Percentiles rank a stretch among this genome's conserved stretches.
Conservation (phyloP, 2,113 vertebrate genomes). For the Rhizomys pruinosus region DNA sequence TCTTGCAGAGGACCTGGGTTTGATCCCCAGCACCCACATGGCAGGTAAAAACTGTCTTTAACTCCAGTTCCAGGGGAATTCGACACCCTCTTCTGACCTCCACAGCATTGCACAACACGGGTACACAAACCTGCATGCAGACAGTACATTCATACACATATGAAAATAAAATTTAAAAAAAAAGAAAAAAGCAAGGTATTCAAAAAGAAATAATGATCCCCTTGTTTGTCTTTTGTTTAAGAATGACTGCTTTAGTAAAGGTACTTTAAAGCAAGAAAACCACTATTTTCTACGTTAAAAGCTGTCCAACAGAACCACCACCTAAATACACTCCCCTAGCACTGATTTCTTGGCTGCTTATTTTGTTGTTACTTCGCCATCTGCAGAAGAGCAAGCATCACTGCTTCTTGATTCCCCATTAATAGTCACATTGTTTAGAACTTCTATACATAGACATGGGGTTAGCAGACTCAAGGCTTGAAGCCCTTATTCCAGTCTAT, state of each 20-base stretch:
- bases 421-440: constrained; percentile 20
- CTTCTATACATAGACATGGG: not conserved
- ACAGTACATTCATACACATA: no score
- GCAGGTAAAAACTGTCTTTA: no score
- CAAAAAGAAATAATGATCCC: constrained; percentile 30
- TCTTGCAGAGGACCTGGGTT: no score
- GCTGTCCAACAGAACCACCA: constrained; percentile 13
- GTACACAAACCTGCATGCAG: no score
- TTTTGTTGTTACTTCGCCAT: constrained; percentile 42
- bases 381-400: constrained; percentile 25
- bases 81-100: no score
- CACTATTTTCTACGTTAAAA: constrained; percentile 54
- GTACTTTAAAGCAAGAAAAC: constrained; percentile 36
- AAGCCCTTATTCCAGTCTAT: constrained; percentile 29
- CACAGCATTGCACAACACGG: no score
- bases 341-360: constrained; percentile 6
- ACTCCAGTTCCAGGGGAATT: no score
- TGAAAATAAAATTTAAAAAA: no score
- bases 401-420: constrained; percentile 2
- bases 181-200: not conserved
- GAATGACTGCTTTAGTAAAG: constrained; percentile 25
- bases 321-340: constrained; percentile 23
- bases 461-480: not conserved
- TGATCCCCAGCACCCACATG: no score
- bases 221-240: constrained; percentile 61